phyloP scores from a whole-genome alignment of 2,888 invertebrate species.

The Fissipunctia ypsillon region DNA sequence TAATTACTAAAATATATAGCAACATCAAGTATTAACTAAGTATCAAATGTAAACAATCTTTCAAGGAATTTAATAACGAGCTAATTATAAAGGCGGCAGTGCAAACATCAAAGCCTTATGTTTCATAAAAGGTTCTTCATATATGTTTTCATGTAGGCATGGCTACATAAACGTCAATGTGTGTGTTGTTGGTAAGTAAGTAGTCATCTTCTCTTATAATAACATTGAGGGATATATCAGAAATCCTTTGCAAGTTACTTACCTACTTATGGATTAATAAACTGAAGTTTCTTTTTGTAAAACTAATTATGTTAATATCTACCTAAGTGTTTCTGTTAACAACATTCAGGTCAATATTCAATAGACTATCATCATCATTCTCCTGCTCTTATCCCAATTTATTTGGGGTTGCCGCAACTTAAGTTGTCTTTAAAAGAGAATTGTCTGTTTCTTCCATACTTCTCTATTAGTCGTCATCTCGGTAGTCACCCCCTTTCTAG shows the following conservation, averaged over 20 bases:
- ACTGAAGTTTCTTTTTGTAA: neutral
- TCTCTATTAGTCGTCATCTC: no score
- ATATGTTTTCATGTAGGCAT: slow-evolving; percentile 29
- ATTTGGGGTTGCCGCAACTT: no score
- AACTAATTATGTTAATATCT: neutral
- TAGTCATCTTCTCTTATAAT: neutral
- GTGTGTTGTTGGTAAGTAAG: neutral
- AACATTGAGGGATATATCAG: neutral
- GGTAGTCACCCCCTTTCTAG: no score
- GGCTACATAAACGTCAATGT: neutral
- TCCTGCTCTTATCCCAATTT: no score
- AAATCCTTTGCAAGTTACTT: neutral
- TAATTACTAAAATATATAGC: slow-evolving; percentile 47
- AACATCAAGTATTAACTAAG: slow-evolving; percentile 39
- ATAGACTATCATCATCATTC: no score
- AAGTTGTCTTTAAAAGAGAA: no score
- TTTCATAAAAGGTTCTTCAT: slow-evolving; percentile 60
- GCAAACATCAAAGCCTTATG: slow-evolving; percentile 72
- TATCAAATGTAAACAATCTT: slow-evolving; percentile 56
- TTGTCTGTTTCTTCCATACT: no score
- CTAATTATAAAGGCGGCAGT: slow-evolving; percentile 71
- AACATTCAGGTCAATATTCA: no score
- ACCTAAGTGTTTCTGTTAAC: no score
- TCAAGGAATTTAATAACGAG: slow-evolving; percentile 71
- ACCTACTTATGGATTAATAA: neutral